These are phyloP conservation scores for Petrocephalus sullivani DNA, from an alignment of 2,797 vertebrate genomes.

Conservation along the genomic window DNA sequence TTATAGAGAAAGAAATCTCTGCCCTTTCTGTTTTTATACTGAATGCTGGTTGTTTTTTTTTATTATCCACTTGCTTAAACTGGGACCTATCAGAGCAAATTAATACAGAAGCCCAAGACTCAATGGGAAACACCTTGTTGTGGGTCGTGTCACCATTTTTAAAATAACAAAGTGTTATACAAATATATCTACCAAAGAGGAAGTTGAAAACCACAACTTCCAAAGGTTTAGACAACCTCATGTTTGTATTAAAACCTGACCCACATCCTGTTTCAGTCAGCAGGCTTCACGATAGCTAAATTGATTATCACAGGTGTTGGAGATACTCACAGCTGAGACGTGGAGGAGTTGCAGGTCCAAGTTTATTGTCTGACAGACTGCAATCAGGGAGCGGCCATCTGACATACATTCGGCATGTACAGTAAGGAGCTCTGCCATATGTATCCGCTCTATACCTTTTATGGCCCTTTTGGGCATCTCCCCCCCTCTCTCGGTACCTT, in stretches of 20 bases:
- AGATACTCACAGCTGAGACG: too few relatives aligned
- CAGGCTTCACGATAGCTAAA: constrained; percentile 66
- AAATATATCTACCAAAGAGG: constrained; percentile 98
- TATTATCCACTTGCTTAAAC: constrained; percentile 93
- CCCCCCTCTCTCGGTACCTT: too few relatives aligned
- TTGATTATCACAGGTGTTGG: too few relatives aligned
- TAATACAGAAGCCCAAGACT: constrained; percentile 81
- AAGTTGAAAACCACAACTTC: constrained; percentile 97
- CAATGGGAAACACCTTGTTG: constrained; percentile 85
- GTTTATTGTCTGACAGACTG: too few relatives aligned
- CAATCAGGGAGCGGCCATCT: too few relatives aligned
- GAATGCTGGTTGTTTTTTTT: constrained; percentile 86
- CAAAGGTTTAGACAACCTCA: constrained; percentile 99
- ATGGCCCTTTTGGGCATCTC: too few relatives aligned
- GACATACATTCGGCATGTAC: too few relatives aligned
- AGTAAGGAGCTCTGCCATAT: too few relatives aligned
- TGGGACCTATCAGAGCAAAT: constrained; percentile 91
- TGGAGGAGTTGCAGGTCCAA: too few relatives aligned
- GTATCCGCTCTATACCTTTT: too few relatives aligned
- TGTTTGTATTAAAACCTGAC: constrained; percentile 74
- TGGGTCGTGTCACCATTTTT: constrained; percentile 98
- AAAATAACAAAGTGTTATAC: constrained; percentile 92
- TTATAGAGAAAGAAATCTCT: constrained; percentile 76
- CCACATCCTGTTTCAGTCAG: constrained; percentile 69
- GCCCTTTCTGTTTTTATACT: constrained; percentile 85